Percentiles rank a stretch among this genome's conserved stretches.
phyloP scores from a whole-genome alignment of 2,797 vertebrate species.

The Brachyrhaphis roseni region DNA sequence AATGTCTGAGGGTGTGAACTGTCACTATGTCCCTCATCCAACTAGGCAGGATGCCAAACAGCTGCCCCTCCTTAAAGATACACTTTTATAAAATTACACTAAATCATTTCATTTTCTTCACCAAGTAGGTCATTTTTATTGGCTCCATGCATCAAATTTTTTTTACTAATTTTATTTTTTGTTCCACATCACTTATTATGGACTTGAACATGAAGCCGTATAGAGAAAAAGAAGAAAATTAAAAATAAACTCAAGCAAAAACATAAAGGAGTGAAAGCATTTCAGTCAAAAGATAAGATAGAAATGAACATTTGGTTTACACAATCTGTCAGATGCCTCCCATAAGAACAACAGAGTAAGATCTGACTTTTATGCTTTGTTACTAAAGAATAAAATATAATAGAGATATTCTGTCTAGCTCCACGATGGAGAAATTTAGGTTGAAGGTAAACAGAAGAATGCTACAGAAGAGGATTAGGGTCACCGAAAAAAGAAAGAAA shows the following conservation, averaged over 20 bases:
- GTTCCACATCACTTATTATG: background rate
- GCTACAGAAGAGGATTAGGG: too few species aligned
- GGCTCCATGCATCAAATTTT: background rate
- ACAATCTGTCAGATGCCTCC: too few species aligned
- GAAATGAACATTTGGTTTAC: too few species aligned
- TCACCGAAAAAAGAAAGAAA: too few species aligned
- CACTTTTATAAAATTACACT: background rate
- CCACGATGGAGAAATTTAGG: background rate
- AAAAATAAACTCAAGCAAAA: background rate
- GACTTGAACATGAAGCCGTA: background rate
- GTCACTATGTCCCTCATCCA: background rate
- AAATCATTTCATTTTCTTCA: background rate
- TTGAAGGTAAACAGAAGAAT: background rate
- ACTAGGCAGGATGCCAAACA: background rate
- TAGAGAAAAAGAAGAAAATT: background rate
- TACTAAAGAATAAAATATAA: too few species aligned
- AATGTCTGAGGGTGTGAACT: background rate
- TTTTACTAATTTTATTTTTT: background rate
- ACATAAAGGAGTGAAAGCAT: background rate
- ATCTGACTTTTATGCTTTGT: background rate
- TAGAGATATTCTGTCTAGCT: background rate
- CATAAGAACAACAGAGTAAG: background rate
- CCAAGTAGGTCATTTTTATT: too few species aligned
- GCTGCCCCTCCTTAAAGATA: background rate
- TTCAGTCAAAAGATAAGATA: background rate